Percentiles rank a stretch among this genome's conserved stretches.
These are phyloP conservation scores for Drymonia ruficornis DNA, from an alignment of 2,888 invertebrate genomes.

Conservation along the genomic window DNA sequence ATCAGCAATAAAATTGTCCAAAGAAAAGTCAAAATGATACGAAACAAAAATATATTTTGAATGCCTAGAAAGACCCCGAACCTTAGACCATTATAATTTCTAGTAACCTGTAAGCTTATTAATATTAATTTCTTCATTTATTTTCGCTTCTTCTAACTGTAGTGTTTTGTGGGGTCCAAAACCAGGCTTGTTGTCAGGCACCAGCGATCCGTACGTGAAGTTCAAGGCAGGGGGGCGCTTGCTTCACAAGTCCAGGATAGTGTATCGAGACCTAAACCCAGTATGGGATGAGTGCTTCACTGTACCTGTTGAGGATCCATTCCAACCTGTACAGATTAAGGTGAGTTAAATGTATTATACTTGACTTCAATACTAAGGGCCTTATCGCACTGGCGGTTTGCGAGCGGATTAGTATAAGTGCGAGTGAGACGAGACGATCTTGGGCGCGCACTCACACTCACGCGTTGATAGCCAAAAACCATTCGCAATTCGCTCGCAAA, in stretches of 20 bases:
- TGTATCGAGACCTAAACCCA: conserved; percentile 97
- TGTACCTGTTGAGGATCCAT: conserved; percentile 96
- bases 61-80: not conserved
- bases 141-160: conserved; percentile 71
- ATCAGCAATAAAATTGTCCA: too few relatives aligned
- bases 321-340: conserved; percentile 93
- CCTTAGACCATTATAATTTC: conserved; percentile 4
- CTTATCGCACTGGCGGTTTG: too few relatives aligned
- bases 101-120: conserved; percentile 31
- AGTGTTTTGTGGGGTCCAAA: conserved; percentile 72
- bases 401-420: too few relatives aligned
- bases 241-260: conserved; percentile 96
- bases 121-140: conserved; percentile 53
- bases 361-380: too few relatives aligned
- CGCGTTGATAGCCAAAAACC: too few relatives aligned
- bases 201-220: conserved; percentile 99
- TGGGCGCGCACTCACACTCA: too few relatives aligned
- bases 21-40: too few relatives aligned
- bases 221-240: conserved; percentile 95
- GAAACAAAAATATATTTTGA: too few relatives aligned
- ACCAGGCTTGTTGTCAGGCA: conserved; percentile 88
- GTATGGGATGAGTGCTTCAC: conserved; percentile 99
- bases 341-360: conserved; percentile 70
- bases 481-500: too few relatives aligned
- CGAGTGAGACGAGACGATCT: too few relatives aligned